Evolutionary conservation across 2,797 vertebrate species (phyloP).

Genomic region (Mus spretus): DNA sequence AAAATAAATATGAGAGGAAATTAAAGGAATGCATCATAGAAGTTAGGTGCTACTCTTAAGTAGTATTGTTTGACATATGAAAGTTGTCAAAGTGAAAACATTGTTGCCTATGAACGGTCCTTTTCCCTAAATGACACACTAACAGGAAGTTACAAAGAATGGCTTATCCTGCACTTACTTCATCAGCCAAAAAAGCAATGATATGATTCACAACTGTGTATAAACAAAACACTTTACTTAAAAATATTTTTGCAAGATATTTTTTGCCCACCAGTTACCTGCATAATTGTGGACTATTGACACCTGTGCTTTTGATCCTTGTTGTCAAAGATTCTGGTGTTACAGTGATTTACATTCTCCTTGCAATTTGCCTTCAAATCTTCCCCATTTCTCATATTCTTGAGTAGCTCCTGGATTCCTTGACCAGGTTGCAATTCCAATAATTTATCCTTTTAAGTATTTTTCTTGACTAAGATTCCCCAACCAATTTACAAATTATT

Average conservation of each 20-base stretch:
- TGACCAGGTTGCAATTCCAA: background rate
- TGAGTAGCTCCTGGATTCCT: background rate
- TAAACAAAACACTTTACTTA: background rate
- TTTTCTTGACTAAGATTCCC: constrained; percentile 12
- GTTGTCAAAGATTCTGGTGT: background rate
- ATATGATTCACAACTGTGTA: background rate
- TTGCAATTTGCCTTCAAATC: background rate
- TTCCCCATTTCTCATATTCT: background rate
- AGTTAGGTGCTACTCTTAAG: background rate
- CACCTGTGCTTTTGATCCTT: no score
- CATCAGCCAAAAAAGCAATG: background rate
- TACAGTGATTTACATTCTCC: background rate
- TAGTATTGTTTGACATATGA: background rate
- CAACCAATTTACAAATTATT: constrained; percentile 35
- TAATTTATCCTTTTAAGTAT: constrained; percentile 1
- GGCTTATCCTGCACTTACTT: background rate
- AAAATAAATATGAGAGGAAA: background rate
- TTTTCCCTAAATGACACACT: background rate
- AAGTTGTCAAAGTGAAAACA: background rate
- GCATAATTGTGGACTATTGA: background rate
- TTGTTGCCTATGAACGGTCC: background rate
- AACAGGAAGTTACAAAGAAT: background rate
- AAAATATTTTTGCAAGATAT: background rate
- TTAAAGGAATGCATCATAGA: no score
- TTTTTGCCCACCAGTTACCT: background rate